These are phyloP conservation scores for Nasua narica DNA, from an alignment of 2,797 vertebrate genomes.

Conservation along the genomic window DNA sequence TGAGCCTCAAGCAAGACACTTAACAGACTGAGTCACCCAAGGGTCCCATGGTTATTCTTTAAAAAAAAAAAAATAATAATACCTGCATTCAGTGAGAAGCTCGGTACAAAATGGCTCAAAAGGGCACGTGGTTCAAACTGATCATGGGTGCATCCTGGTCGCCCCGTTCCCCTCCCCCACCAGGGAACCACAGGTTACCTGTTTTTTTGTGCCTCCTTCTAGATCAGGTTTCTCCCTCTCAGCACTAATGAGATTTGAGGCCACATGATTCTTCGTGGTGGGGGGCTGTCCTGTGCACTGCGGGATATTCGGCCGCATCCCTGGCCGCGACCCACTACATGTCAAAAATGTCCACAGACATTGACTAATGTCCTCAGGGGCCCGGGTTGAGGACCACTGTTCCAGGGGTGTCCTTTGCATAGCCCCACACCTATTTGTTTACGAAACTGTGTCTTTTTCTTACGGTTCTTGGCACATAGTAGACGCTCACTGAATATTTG, in stretches of 20 bases:
- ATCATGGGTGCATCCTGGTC: no score
- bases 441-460: not conserved
- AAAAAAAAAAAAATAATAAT: not conserved
- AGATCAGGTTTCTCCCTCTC: not conserved
- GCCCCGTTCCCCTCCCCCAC: accelerated
- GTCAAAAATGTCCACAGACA: not conserved
- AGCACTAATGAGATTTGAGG: not conserved
- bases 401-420: not conserved
- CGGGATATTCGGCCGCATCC: not conserved
- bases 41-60: not conserved
- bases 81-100: not conserved
- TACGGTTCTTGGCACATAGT: not conserved
- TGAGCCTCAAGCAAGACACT: no score
- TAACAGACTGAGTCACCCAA: no score
- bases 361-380: not conserved
- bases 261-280: not conserved
- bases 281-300: not conserved
- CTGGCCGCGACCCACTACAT: not conserved
- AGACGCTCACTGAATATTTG: not conserved
- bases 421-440: not conserved
- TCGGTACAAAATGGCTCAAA: not conserved
- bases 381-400: not conserved
- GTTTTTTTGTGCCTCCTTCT: not conserved
- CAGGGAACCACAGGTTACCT: not conserved
- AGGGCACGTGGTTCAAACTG: not conserved